A percentile compares a stretch with the other conserved stretches of the same genome.
phyloP scores from a whole-genome alignment of 2,113 vertebrate genomes.

The Asarcornis scutulata region DNA sequence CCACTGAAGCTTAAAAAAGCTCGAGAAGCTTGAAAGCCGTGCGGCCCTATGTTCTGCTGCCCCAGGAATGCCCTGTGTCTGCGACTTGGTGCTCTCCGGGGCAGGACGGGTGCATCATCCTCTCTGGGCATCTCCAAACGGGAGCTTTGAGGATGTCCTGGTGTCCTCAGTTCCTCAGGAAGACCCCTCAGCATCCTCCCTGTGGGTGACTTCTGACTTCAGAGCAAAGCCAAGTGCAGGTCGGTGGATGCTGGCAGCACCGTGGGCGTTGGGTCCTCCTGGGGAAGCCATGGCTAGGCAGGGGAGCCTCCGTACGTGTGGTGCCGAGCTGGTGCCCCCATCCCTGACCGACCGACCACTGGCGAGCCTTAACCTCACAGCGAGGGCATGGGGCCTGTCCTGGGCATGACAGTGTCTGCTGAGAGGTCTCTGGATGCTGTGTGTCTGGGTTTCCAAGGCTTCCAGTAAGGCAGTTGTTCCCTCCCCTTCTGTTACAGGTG shows the following conservation, averaged over 20 bases:
- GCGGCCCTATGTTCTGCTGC: not conserved
- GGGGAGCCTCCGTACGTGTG: not conserved
- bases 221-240: fast-evolving
- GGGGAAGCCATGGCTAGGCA: too few species aligned
- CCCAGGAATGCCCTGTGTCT: not conserved
- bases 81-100: fast-evolving
- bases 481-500: not conserved
- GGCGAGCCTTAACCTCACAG: not conserved
- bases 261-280: too few species aligned
- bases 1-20: too few species aligned
- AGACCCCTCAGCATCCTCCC: not conserved
- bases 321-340: not conserved
- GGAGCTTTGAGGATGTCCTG: not conserved
- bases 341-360: fast-evolving
- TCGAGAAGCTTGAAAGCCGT: not conserved
- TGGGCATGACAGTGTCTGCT: fast-evolving
- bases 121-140: not conserved
- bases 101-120: not conserved
- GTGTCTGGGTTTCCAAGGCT: not conserved
- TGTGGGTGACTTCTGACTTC: fast-evolving
- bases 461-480: not conserved
- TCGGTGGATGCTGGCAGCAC: not conserved
- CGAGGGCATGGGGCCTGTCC: not conserved
- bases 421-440: fast-evolving
- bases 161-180: not conserved